Evolutionary conservation across 2,113 vertebrate species (phyloP).

Genomic region (Ascaphus truei): DNA sequence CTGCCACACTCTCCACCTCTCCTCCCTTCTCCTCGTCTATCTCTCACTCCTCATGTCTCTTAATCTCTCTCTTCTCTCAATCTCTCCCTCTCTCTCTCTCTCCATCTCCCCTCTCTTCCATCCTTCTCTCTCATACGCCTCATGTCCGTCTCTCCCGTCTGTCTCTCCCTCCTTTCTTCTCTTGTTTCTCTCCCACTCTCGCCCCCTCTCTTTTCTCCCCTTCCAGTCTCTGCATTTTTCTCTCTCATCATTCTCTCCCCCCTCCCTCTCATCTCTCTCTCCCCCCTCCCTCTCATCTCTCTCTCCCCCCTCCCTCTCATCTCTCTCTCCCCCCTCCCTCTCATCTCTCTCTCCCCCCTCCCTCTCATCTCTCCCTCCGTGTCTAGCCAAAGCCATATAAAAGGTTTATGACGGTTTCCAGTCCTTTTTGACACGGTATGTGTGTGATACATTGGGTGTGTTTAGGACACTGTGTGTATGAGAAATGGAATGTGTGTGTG

Average conservation of each 20-base stretch:
- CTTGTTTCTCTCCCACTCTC: background rate
- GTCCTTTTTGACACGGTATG: background rate
- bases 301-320: background rate
- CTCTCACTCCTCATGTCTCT: too few species aligned
- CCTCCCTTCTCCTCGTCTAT: background rate
- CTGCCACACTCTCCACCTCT: too few species aligned
- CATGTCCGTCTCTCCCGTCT: background rate
- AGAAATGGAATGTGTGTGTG: too few species aligned
- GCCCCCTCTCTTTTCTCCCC: background rate
- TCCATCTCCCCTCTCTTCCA: background rate
- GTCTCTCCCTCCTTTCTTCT: background rate
- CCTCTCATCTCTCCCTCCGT: background rate
- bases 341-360: background rate
- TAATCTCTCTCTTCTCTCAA: background rate
- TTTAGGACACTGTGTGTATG: background rate
- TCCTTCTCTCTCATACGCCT: background rate
- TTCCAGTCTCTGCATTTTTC: background rate
- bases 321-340: background rate
- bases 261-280: background rate
- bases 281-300: background rate
- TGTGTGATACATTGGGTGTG: background rate
- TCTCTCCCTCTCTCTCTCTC: background rate
- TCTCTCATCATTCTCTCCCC: background rate
- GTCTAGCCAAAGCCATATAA: conserved; percentile 1
- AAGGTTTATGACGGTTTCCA: conserved; percentile 12